Evolutionary conservation across 1,140 invertebrate genomes (phyloP).

Genomic region (Pseudachorutes palmiensis): DNA sequence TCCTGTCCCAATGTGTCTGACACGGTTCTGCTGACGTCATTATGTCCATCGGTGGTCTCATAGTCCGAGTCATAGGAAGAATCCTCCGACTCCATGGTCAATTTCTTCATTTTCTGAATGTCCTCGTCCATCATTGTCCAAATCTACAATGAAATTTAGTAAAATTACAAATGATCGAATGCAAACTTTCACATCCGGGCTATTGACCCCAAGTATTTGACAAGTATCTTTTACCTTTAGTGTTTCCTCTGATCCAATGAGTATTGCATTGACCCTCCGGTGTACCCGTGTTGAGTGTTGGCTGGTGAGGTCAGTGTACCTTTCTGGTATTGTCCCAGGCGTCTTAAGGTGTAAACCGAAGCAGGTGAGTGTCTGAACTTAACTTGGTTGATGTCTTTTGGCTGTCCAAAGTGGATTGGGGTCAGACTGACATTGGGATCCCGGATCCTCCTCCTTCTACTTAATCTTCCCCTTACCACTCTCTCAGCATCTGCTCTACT

Average conservation of each 20-base stretch:
- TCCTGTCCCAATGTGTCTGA: conserved; percentile 75
- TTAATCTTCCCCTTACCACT: not conserved
- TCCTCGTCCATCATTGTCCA: conserved; percentile 9
- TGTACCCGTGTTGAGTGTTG: too few relatives aligned
- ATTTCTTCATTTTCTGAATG: not conserved
- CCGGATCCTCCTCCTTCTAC: conserved; percentile 13
- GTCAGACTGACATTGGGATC: conserved; percentile 22
- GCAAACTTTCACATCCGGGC: too few relatives aligned
- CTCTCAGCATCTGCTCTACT: too few relatives aligned
- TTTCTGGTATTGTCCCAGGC: too few relatives aligned
- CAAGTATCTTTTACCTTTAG: too few relatives aligned
- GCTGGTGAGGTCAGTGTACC: too few relatives aligned
- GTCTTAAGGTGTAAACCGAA: too few relatives aligned
- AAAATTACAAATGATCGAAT: too few relatives aligned
- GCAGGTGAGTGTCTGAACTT: not conserved
- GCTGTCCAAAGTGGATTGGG: conserved; percentile 8
- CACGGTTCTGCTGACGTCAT: conserved; percentile 66
- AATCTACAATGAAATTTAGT: not conserved
- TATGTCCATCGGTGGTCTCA: conserved; percentile 61
- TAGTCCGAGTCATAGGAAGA: conserved; percentile 80
- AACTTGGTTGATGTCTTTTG: not conserved
- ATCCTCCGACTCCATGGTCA: conserved; percentile 55
- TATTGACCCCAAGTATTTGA: too few relatives aligned
- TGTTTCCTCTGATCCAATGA: too few relatives aligned
- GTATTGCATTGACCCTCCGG: too few relatives aligned